These are phyloP conservation scores for Meteorus sp. DNA, from an alignment of 1,140 invertebrate genomes.

Conservation along the genomic window DNA sequence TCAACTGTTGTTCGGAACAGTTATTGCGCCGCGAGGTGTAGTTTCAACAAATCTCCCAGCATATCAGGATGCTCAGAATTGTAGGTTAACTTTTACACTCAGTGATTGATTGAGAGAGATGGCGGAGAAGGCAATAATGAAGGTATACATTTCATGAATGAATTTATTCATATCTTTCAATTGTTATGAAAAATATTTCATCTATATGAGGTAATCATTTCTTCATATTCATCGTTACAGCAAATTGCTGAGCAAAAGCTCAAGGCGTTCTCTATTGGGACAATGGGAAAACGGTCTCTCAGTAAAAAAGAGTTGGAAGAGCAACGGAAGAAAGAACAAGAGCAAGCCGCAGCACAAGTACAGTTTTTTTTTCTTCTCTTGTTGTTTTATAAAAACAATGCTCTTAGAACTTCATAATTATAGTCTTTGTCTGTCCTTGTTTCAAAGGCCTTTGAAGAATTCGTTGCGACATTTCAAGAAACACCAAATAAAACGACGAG, in stretches of 20 bases:
- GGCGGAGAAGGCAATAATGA: conserved; percentile 56
- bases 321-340: conserved; percentile 84
- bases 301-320: conserved; percentile 89
- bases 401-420: too few species aligned
- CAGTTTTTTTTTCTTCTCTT: conserved; percentile 15
- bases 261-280: conserved; percentile 80
- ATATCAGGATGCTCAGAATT: too few species aligned
- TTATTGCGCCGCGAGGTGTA: too few species aligned
- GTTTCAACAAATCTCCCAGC: too few species aligned
- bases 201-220: background rate
- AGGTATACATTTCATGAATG: conserved; percentile 38
- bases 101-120: conserved; percentile 35
- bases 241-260: conserved; percentile 76
- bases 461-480: conserved; percentile 96
- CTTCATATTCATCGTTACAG: conserved; percentile 44
- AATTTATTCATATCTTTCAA: conserved; percentile 12
- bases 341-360: conserved; percentile 79
- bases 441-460: conserved; percentile 89
- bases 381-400: too few species aligned
- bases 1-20: too few species aligned
- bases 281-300: conserved; percentile 77
- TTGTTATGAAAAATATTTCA: conserved; percentile 3
- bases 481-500: conserved; percentile 72
- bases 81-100: conserved; percentile 29
- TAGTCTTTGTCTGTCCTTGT: background rate